These are phyloP conservation scores for Sesia bembeciformis DNA, from an alignment of 2,888 invertebrate genomes.

Conservation along the genomic window DNA sequence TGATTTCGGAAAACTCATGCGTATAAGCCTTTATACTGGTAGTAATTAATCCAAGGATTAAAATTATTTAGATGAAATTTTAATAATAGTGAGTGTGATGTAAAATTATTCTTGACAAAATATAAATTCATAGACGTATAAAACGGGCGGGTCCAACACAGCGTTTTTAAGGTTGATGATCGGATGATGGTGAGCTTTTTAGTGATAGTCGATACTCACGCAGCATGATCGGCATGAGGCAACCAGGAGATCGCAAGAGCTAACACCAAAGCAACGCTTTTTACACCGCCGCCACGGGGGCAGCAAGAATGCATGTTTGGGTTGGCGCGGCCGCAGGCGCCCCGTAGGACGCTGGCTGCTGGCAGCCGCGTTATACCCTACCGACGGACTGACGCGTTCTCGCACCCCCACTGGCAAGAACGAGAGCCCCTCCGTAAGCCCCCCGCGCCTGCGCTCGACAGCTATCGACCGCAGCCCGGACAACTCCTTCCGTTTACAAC, in stretches of 20 bases:
- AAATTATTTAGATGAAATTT: too few species aligned
- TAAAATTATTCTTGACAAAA: too few species aligned
- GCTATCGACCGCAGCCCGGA: constrained; percentile 14
- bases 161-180: neutral
- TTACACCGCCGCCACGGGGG: constrained; percentile 51
- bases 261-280: constrained; percentile 51
- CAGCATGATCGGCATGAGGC: constrained; percentile 49
- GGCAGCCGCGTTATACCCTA: constrained; percentile 55
- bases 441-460: constrained; percentile 38
- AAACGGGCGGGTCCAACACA: constrained; percentile 5
- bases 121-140: constrained; percentile 9
- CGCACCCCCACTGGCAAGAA: constrained; percentile 25
- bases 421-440: constrained; percentile 8
- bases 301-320: constrained; percentile 45
- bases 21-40: too few species aligned
- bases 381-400: constrained; percentile 51
- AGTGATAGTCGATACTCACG: constrained; percentile 40
- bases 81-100: too few species aligned
- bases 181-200: constrained; percentile 2
- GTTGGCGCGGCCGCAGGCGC: constrained; percentile 33
- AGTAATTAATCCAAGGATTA: too few species aligned
- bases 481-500: constrained; percentile 32
- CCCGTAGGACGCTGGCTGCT: constrained; percentile 42
- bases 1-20: too few species aligned
- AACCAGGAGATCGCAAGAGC: constrained; percentile 52